Conservation (phyloP, 30 jellyfish, hydroid and myxozoan genomes). For the Hydractinia echinata region DNA sequence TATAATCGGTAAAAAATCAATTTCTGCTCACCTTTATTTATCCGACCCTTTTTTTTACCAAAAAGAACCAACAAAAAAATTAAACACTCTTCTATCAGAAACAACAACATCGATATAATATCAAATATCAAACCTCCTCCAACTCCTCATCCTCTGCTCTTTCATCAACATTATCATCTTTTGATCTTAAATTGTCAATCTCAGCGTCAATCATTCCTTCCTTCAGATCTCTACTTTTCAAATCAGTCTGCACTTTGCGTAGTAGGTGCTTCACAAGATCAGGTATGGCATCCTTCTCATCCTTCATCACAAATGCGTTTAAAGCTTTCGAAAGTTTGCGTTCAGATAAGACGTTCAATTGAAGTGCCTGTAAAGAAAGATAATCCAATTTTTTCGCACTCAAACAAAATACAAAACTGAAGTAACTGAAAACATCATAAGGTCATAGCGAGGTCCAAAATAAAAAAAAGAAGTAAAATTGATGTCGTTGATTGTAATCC, state of each 20-base stretch:
- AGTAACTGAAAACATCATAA: too few species aligned
- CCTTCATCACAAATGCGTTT: conserved; percentile 89
- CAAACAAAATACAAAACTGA: too few species aligned
- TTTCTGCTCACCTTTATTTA: too few species aligned
- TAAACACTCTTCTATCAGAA: too few species aligned
- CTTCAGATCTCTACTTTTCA: conserved; percentile 50
- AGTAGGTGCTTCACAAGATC: conserved; percentile 83
- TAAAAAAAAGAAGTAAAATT: too few species aligned
- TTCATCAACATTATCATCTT: conserved; percentile 53
- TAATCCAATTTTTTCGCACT: background rate
- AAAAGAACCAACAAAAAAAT: too few species aligned
- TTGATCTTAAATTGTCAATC: conserved; percentile 42
- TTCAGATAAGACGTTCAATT: conserved; percentile 71
- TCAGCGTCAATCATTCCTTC: conserved; percentile 58
- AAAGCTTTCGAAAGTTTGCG: conserved; percentile 86
- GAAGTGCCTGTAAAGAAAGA: conserved; percentile 11
- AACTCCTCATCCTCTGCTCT: conserved; percentile 49
- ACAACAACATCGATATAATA: background rate
- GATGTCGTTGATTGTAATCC: too few species aligned
- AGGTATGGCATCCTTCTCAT: conserved; percentile 86
- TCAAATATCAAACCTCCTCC: background rate
- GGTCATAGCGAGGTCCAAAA: too few species aligned
- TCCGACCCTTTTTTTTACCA: too few species aligned
- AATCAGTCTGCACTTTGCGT: conserved; percentile 53
- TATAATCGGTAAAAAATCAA: too few species aligned